Evolutionary conservation across 2,888 invertebrate species (phyloP).

Genomic region (Epistrophe grossulariae): DNA sequence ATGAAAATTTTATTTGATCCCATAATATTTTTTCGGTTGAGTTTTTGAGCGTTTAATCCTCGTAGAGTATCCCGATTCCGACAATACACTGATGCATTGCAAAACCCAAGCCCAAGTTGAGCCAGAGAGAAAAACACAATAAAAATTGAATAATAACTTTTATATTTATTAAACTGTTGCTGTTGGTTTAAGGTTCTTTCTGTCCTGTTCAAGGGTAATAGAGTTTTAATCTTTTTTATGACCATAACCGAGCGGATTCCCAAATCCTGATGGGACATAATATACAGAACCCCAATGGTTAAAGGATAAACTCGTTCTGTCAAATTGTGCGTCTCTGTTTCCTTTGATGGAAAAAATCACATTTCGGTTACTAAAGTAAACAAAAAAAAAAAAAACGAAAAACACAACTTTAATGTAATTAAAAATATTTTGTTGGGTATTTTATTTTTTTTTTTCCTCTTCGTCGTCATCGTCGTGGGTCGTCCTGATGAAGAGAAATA

Average conservation of each 20-base stretch:
- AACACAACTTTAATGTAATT: constrained; percentile 51
- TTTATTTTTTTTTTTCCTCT: constrained; percentile 9
- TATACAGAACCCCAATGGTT: constrained; percentile 16
- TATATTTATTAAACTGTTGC: constrained; percentile 37
- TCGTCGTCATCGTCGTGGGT: neutral
- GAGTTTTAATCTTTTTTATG: constrained; percentile 35
- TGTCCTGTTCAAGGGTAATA: constrained; percentile 23
- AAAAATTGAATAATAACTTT: constrained; percentile 21
- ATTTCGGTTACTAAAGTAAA: constrained; percentile 67
- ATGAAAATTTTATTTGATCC: constrained; percentile 27
- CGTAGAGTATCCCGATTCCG: neutral
- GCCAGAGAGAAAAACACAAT: neutral
- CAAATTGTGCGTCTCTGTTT: constrained; percentile 17
- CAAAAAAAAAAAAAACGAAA: constrained; percentile 19
- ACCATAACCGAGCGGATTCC: neutral
- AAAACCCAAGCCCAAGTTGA: neutral
- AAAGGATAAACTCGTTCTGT: constrained; percentile 17
- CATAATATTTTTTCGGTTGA: constrained; percentile 1
- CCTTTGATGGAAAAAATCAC: constrained; percentile 55
- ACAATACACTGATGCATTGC: neutral
- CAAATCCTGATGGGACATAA: neutral
- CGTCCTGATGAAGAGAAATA: neutral
- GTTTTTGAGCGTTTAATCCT: constrained; percentile 13
- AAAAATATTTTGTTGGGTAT: constrained; percentile 52
- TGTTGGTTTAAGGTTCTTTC: constrained; percentile 17